phyloP scores from a whole-genome alignment of 2,888 invertebrate species.

The Dichetophora obliterata region DNA sequence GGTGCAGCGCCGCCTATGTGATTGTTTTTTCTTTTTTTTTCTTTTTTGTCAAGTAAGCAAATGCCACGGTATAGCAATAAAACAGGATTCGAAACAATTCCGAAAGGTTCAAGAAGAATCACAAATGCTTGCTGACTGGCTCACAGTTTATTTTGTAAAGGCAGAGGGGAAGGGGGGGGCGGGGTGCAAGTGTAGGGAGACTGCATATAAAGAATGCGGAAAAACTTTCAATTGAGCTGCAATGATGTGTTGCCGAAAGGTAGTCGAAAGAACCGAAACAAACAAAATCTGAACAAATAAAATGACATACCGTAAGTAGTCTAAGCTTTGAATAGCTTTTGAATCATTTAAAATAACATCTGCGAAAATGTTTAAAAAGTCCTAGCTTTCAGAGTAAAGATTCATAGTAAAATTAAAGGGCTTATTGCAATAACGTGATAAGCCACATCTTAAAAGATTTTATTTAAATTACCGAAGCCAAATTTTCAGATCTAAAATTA shows the following conservation, averaged over 20 bases:
- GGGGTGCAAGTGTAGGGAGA: not conserved
- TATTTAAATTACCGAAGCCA: too few relatives aligned
- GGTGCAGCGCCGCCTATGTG: not conserved
- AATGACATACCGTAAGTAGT: not conserved
- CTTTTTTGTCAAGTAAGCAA: not conserved
- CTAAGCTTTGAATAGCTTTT: too few relatives aligned
- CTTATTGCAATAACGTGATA: too few relatives aligned
- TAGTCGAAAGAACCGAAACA: not conserved
- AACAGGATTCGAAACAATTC: conserved; percentile 19
- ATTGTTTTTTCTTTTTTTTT: not conserved
- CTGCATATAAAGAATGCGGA: conserved; percentile 24
- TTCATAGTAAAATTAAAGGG: too few relatives aligned
- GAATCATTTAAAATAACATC: too few relatives aligned
- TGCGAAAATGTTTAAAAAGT: too few relatives aligned
- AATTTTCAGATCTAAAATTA: too few relatives aligned
- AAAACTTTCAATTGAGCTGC: conserved; percentile 51
- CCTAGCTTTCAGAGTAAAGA: too few relatives aligned
- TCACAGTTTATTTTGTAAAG: not conserved
- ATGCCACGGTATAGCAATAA: conserved; percentile 20
- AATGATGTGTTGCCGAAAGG: conserved; percentile 31
- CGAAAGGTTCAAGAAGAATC: conserved; percentile 42
- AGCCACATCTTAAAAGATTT: too few relatives aligned
- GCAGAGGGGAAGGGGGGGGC: too few relatives aligned
- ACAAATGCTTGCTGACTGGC: conserved; percentile 49
- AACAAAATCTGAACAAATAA: not conserved